A percentile compares a stretch with the other conserved stretches of the same genome.
phyloP scores from a whole-genome alignment of 2,888 invertebrate species.

The Pristionchus japonicus region DNA sequence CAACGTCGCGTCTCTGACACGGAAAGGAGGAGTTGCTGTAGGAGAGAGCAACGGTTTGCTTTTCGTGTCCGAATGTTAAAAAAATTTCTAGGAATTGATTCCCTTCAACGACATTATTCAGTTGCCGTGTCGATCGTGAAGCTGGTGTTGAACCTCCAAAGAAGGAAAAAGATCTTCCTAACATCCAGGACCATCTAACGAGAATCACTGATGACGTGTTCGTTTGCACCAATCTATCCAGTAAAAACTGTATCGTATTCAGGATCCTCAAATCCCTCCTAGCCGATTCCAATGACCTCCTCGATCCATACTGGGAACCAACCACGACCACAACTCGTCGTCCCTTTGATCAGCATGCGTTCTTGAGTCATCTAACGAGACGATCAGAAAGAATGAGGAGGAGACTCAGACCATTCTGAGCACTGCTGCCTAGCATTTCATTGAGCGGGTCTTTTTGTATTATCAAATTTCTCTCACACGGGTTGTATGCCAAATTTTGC shows the following conservation, averaged over 20 bases:
- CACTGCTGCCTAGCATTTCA: neutral
- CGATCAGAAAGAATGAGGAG: conserved; percentile 2
- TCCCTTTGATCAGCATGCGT: neutral
- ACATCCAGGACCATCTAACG: conserved; percentile 1
- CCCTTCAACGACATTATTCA: no score
- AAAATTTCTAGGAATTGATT: no score
- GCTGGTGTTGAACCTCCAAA: conserved; percentile 15
- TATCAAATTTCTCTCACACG: neutral
- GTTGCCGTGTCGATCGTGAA: conserved; percentile 9
- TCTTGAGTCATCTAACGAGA: neutral
- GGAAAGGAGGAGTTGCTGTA: conserved; percentile 19
- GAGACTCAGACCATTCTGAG: neutral
- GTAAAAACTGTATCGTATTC: neutral
- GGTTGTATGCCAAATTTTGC: neutral
- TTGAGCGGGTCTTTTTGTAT: neutral
- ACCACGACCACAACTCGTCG: neutral
- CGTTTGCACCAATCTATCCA: neutral
- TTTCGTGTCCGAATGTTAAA: neutral
- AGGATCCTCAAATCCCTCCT: neutral
- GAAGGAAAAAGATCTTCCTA: neutral
- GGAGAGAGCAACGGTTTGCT: neutral
- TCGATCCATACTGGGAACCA: neutral
- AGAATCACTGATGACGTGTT: neutral
- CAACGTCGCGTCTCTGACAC: conserved; percentile 39
- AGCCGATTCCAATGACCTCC: conserved; percentile 1